Conservation (phyloP, 2,113 vertebrate genomes). For the Eulemur rufifrons region DNA sequence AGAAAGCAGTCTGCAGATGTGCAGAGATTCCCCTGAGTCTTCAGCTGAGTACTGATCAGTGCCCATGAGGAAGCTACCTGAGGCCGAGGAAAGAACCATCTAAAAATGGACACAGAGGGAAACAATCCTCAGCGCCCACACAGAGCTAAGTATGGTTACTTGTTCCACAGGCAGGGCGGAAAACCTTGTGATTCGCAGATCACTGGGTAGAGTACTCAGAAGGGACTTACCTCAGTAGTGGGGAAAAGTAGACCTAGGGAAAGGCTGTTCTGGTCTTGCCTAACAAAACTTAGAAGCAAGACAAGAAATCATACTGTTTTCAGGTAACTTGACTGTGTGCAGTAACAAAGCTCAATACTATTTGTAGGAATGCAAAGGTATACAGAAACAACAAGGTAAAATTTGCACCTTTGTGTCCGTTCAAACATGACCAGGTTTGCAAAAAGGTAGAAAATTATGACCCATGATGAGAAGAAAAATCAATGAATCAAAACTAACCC, state of each 20-base stretch:
- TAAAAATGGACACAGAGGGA: not conserved
- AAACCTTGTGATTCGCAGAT: not conserved
- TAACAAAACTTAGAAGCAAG: not conserved
- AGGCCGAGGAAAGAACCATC: not conserved
- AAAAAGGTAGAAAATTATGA: not conserved
- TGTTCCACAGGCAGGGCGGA: not conserved
- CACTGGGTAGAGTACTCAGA: not conserved
- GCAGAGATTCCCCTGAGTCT: not conserved
- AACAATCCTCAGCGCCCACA: not conserved
- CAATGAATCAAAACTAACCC: not conserved
- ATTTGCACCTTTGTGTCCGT: not conserved
- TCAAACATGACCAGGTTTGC: not conserved
- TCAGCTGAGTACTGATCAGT: not conserved
- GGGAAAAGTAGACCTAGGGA: not conserved
- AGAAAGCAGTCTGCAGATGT: too few species aligned
- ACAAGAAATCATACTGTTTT: not conserved
- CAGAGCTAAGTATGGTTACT: not conserved
- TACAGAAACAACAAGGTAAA: not conserved
- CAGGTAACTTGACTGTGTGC: not conserved
- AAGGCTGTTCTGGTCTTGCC: not conserved
- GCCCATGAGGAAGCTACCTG: not conserved
- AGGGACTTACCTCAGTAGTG: not conserved
- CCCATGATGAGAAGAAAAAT: not conserved
- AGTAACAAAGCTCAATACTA: not conserved
- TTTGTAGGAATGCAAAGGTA: not conserved